Evolutionary conservation across 64 coral and sea anemone species (phyloP), one percentile per base, ranked within the genome.

Genomic region (Porites australiensis): DNA sequence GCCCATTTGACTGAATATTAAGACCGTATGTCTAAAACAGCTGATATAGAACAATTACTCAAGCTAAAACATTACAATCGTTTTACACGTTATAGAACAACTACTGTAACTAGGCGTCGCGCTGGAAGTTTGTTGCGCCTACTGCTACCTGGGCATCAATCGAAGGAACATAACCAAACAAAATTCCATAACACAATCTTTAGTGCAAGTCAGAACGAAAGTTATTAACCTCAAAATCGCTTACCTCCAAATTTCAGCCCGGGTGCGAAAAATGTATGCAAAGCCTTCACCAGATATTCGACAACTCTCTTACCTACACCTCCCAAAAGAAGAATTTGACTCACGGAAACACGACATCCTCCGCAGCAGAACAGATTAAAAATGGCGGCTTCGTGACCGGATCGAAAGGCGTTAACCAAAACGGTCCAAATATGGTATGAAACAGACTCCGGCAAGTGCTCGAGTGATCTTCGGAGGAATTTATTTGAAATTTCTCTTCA

Each of bases 301-400:
- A 12, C 63, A 68, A 68, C 62, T 68, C 19, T 49, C n/a, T 46
- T 66, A 69, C 44, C 23, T 68, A 53, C 62, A 84, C 81, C 81
- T 84, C 81, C 81, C 81, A 68, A 84, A 68, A 44, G 61, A 84
- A 84, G 81, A 84, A 84, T 84, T 84, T 84, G 18, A 84, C 18
- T 68, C 45, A 84, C 81, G 81, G 81, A 84, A 84, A 84, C 69
- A 49, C 63, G 81, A 84, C 61, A 84, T 65, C 22, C 49, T 18
- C 8, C 11, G 23, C 63, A 13, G 13, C 3, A 68, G 8, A 4
- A 22, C 62, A 47, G 45, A 47, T 83, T 60, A 65, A 50, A 44
- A 50, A 84, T 68, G 11, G 81, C 63, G 18, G 64, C 81, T 69
- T 84, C 44, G 45, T 84, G 62, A 84, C 81, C 62, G 3, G 61